Base-by-base conservation (phyloP, 2,797 vertebrate genomes). In the Typhlichthys subterraneus region DNA sequence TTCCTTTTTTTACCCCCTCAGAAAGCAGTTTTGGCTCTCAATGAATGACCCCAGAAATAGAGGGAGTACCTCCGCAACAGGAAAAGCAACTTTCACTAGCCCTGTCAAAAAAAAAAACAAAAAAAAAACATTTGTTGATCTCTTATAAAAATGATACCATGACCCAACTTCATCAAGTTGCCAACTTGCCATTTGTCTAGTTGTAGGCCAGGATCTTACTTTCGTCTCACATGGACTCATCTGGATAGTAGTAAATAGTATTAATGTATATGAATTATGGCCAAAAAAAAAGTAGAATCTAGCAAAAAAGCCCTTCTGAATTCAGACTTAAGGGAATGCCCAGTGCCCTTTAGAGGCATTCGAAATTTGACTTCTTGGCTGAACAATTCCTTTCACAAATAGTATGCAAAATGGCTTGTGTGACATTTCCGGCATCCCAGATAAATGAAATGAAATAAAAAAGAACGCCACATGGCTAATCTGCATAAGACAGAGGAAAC, bases 381-480 rank as follows among this genome's bases (percentile, higher is more conserved):
- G 66, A 67, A 76, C 61, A 76, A 64, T 56, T 63, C 65, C 55
- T 62, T 57, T 81, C 53, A 65, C 65, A 84, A 89, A 79, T 49
- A 59, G 55, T 52, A 82, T 65, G 75, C 91, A 91, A 91, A 93
- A 93, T 90, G 78, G 79, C 66, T 91, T 92, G 91, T 86, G 85
- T 93, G 92, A 85, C 92, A 88, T 93, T 94, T 94, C 74, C 81
- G 81, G 88, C 75, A 86, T 84, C 79, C 76, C 59, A 80, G 77
- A 88, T 86, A 89, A 42, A 89, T 91, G 81, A 94, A 86, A 93
- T 93, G 87, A 93, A 94, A 95, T 94, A 95, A 91, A 95, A 94
- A 94, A 93, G 82, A 91, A 91, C 88, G 93, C 95, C 97, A 98
- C 96, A 96, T 96, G 96, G 97, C 96, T 98, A 94, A 99, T 99